Conservation (phyloP, 2,797 vertebrate genomes). For the Phoxinus dragarum region DNA sequence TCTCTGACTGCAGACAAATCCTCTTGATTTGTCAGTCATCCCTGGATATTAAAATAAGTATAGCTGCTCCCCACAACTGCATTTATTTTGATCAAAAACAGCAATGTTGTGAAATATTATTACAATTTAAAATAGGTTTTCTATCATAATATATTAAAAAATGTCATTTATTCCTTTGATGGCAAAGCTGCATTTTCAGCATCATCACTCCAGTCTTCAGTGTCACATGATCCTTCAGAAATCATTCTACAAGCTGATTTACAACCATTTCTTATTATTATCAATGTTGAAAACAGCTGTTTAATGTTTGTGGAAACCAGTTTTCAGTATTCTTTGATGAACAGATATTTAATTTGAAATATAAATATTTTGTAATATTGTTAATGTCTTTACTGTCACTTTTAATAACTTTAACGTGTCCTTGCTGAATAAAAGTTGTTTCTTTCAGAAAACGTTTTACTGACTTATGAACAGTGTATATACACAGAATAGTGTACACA, state of each 20-base stretch:
- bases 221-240: background rate
- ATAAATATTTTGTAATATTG: background rate
- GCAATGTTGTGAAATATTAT: background rate
- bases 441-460: background rate
- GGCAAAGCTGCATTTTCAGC: background rate
- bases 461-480: background rate
- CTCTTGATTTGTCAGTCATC: background rate
- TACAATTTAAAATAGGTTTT: background rate
- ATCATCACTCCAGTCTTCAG: background rate
- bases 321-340: no score
- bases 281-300: background rate
- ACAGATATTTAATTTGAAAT: no score
- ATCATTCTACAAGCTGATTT: background rate
- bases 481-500: no score
- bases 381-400: background rate
- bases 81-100: background rate
- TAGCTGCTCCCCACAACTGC: background rate
- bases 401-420: background rate
- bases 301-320: background rate
- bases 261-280: background rate
- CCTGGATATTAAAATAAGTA: background rate
- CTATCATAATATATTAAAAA: background rate
- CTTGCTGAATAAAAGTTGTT: background rate
- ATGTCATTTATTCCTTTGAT: background rate
- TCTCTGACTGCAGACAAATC: conserved; percentile 5